These are phyloP conservation scores for Capromys pilorides DNA, from an alignment of 2,797 vertebrate species.

Conservation along the genomic window DNA sequence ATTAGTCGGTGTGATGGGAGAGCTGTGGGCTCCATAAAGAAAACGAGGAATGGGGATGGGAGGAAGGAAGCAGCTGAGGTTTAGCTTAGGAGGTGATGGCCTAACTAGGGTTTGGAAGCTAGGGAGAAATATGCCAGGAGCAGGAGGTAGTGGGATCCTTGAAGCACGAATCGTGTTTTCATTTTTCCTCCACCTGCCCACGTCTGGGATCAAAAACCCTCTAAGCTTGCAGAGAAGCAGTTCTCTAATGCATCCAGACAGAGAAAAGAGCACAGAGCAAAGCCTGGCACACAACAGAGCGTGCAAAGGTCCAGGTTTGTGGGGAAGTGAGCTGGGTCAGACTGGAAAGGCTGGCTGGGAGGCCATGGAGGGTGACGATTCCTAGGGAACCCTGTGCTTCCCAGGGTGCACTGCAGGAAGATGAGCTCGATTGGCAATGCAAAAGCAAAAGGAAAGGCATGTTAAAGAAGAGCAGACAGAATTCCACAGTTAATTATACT, in stretches of 20 bases:
- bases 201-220: background rate
- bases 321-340: background rate
- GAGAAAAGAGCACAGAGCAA: constrained; percentile 2
- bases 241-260: background rate
- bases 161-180: background rate
- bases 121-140: background rate
- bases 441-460: background rate
- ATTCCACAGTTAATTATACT: background rate
- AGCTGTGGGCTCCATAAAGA: background rate
- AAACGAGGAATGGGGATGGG: background rate
- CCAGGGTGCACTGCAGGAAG: background rate
- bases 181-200: background rate
- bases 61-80: constrained; percentile 23
- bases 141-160: background rate
- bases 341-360: background rate
- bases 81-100: background rate
- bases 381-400: constrained; percentile 25
- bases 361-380: background rate
- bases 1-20: background rate
- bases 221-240: background rate
- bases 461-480: background rate
- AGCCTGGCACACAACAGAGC: background rate
- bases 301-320: background rate
- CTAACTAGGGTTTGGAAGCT: background rate
- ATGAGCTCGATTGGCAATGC: background rate